These are phyloP conservation scores for Phalanger gymnotis DNA, from an alignment of 2,797 vertebrate genomes.

Conservation along the genomic window DNA sequence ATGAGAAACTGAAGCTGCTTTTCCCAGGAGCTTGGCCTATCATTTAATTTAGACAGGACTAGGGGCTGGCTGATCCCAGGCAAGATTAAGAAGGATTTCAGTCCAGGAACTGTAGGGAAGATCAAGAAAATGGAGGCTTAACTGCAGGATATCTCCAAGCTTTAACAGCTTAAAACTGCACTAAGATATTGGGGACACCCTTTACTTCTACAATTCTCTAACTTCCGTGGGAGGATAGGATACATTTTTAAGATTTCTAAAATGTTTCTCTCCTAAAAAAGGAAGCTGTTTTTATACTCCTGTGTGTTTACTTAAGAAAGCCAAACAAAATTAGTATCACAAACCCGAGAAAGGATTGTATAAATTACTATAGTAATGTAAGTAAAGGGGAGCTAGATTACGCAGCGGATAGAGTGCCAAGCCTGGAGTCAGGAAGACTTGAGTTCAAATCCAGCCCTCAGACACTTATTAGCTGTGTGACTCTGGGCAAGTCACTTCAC, in stretches of 20 bases:
- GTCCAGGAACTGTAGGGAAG: neutral
- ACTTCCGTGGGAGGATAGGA: neutral
- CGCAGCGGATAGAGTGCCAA: neutral
- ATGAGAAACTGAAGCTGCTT: neutral
- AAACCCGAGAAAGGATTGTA: neutral
- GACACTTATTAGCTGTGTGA: neutral
- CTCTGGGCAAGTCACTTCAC: neutral
- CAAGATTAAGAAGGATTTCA: neutral
- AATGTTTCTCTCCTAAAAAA: neutral
- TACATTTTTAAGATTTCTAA: neutral
- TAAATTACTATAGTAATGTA: neutral
- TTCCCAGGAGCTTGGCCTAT: neutral
- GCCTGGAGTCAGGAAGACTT: neutral
- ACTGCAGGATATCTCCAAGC: neutral
- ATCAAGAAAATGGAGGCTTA: neutral
- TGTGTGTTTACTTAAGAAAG: neutral
- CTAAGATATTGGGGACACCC: neutral
- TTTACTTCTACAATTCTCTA: neutral
- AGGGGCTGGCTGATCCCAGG: neutral
- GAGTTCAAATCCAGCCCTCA: neutral
- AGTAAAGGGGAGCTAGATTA: neutral
- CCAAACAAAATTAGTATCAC: neutral
- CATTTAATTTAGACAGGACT: neutral
- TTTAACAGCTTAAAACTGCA: neutral
- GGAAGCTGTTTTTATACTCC: neutral